phyloP scores from a whole-genome alignment of 2,113 vertebrate genomes.

The Elanus axillaris region DNA sequence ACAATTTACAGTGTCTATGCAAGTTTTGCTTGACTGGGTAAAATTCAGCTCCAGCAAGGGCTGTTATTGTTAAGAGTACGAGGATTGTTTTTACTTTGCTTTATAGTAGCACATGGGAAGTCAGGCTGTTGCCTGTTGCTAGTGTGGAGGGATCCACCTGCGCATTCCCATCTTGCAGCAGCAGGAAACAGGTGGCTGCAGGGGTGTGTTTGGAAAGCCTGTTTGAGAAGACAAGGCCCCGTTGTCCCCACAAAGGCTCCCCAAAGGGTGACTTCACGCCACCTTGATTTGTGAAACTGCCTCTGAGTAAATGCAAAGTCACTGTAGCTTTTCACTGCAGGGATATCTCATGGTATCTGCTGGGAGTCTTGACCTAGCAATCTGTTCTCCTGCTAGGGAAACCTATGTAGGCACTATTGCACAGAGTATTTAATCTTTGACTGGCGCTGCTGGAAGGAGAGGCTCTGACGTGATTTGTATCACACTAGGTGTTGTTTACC shows the following conservation, averaged over 20 bases:
- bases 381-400: not conserved
- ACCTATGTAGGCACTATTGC: too few relatives aligned
- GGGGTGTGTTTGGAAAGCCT: not conserved
- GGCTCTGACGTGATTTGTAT: not conserved
- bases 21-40: constrained; percentile 21
- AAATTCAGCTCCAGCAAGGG: not conserved
- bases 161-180: not conserved
- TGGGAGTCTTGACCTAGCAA: not conserved
- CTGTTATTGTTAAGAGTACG: not conserved
- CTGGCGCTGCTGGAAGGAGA: not conserved
- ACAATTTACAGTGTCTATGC: constrained; percentile 11
- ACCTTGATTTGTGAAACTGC: not conserved
- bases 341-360: not conserved
- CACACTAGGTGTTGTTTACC: not conserved
- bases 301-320: not conserved
- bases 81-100: not conserved
- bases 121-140: not conserved
- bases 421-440: not conserved
- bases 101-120: not conserved
- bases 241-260: not conserved
- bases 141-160: not conserved
- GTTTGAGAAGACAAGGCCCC: not conserved
- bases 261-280: not conserved
- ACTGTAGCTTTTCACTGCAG: not conserved
- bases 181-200: not conserved